These are phyloP conservation scores for Cryptoblepharus egeriae DNA, from an alignment of 2,797 vertebrate species.

Conservation along the genomic window DNA sequence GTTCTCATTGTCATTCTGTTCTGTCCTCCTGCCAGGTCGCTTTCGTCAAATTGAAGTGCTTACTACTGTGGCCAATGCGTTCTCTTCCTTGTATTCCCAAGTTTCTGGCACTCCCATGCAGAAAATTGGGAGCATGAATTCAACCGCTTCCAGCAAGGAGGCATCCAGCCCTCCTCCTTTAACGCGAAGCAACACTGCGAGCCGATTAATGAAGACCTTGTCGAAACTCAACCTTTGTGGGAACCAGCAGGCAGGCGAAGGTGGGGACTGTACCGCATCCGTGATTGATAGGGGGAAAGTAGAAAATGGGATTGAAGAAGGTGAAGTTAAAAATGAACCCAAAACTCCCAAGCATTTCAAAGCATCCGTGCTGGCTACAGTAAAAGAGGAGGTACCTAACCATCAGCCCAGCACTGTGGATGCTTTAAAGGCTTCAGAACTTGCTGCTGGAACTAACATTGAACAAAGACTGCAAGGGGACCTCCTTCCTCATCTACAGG, in stretches of 20 bases:
- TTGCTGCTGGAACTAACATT: constrained; percentile 45
- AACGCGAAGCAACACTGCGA: constrained; percentile 85
- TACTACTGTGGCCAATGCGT: constrained; percentile 95
- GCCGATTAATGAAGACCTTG: constrained; percentile 87
- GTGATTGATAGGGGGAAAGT: constrained; percentile 70
- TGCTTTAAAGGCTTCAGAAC: constrained; percentile 14
- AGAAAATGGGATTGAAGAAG: constrained; percentile 66
- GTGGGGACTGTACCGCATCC: constrained; percentile 18
- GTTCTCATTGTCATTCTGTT: constrained; percentile 10
- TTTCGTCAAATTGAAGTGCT: constrained; percentile 98
- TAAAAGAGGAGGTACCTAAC: constrained; percentile 85
- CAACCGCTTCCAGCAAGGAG: constrained; percentile 77
- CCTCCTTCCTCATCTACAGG: constrained; percentile 24
- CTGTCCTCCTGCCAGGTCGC: constrained; percentile 81
- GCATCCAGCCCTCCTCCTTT: constrained; percentile 75
- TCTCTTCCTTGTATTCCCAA: constrained; percentile 96
- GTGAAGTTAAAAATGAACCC: constrained; percentile 73
- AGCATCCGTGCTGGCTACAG: constrained; percentile 82
- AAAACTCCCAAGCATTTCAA: constrained; percentile 79
- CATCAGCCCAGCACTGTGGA: constrained; percentile 52
- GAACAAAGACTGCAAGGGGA: constrained; percentile 38
- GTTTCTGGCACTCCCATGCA: constrained; percentile 92
- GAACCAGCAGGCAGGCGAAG: constrained; percentile 67
- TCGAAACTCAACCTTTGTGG: constrained; percentile 84
- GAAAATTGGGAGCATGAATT: constrained; percentile 83